Evolutionary conservation across 2,888 invertebrate species (phyloP).

Genomic region (Habrosyne pyritoides): DNA sequence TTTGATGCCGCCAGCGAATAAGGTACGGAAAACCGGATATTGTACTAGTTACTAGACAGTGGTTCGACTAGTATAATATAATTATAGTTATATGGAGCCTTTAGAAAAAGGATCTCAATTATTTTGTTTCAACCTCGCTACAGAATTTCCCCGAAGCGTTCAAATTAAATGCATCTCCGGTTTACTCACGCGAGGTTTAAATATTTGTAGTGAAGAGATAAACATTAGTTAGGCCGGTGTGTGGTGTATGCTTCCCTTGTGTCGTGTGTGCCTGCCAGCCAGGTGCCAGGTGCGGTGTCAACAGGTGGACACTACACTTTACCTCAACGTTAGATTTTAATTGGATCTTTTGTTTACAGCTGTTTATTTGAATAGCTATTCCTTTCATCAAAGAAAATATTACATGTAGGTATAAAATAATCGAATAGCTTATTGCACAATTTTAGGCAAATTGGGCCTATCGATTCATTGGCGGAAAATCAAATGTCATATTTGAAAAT

Average conservation of each 20-base stretch:
- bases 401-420: neutral
- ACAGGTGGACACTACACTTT: slow-evolving; percentile 63
- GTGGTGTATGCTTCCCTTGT: slow-evolving; percentile 45
- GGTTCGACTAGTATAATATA: slow-evolving; percentile 69
- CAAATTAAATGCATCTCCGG: slow-evolving; percentile 38
- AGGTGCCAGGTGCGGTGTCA: slow-evolving; percentile 65
- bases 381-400: neutral
- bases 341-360: neutral
- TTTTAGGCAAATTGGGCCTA: neutral
- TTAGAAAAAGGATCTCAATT: slow-evolving; percentile 46
- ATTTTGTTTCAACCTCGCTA: slow-evolving; percentile 21
- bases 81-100: slow-evolving; percentile 48
- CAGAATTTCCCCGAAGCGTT: slow-evolving; percentile 39
- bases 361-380: neutral
- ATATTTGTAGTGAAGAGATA: slow-evolving; percentile 65
- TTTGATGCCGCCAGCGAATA: slow-evolving; percentile 71
- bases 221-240: slow-evolving; percentile 51
- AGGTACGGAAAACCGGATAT: slow-evolving; percentile 80
- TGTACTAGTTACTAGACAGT: slow-evolving; percentile 63
- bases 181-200: slow-evolving; percentile 63
- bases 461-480: no score
- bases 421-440: neutral
- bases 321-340: slow-evolving; percentile 3
- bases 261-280: slow-evolving; percentile 17
- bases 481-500: neutral